Conservation (phyloP, 2,888 invertebrate genomes). For the Drosophila stalkeri region DNA sequence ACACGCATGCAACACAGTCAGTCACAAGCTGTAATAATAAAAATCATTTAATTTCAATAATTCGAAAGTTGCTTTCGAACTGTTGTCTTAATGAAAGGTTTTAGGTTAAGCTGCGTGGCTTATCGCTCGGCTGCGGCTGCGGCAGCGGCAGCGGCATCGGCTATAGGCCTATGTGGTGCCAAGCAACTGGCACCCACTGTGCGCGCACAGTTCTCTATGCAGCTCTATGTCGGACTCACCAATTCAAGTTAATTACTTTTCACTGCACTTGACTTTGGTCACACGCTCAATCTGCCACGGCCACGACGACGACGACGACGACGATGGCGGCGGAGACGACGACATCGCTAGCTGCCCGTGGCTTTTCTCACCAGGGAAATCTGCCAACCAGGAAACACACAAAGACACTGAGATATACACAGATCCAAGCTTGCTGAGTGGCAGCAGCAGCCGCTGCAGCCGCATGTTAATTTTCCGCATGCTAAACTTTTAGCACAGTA, state of each 20-base stretch:
- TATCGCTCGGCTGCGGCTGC: conserved; percentile 31
- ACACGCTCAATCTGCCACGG: conserved; percentile 73
- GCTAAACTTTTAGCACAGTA: conserved; percentile 81
- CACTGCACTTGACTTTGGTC: conserved; percentile 80
- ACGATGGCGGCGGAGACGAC: conserved; percentile 27
- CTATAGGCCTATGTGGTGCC: conserved; percentile 27
- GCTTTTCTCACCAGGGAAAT: conserved; percentile 80
- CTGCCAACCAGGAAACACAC: conserved; percentile 70
- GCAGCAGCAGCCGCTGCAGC: conserved; percentile 58
- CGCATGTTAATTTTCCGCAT: conserved; percentile 81
- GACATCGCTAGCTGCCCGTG: conserved; percentile 60
- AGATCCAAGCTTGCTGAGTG: conserved; percentile 60
- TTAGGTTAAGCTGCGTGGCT: conserved; percentile 60
- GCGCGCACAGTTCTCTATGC: conserved; percentile 51
- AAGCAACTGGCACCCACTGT: conserved; percentile 56
- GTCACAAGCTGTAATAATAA: conserved; percentile 55
- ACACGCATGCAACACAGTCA: conserved; percentile 16
- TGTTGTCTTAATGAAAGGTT: conserved; percentile 62
- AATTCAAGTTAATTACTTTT: conserved; percentile 79
- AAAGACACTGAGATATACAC: conserved; percentile 52
- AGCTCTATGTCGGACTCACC: conserved; percentile 49
- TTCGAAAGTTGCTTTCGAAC: conserved; percentile 68
- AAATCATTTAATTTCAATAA: conserved; percentile 75
- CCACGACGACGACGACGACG: conserved; percentile 10
- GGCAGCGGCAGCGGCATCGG: neutral